Evolutionary conservation across 2,113 vertebrate genomes (phyloP), one percentile per base, ranked within the genome.

Genomic region (Melanostigma gelatinosum): DNA sequence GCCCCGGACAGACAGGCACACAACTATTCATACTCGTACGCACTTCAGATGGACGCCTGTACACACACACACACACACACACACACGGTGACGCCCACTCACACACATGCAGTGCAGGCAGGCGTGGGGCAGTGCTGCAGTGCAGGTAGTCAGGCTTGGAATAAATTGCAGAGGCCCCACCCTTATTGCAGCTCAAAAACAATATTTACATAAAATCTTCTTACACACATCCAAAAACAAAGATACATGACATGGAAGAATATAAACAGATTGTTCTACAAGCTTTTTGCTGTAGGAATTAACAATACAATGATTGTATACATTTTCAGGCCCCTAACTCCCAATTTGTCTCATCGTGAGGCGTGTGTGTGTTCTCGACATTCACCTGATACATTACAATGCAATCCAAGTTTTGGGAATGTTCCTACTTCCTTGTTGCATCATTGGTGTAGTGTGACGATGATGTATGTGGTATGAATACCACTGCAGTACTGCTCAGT

Each of bases 91-190:
- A 63, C 80, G 46, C 71, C 58, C 38, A 72, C 54, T 54, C 32
- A 50, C 72, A 65, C 74, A 58, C 81, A 71, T 22, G 27, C 82
- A 68, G 55, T 22, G 27, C 82, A 68, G 55, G 42, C 67, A 64
- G 81, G 60, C 79, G 50, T 78, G 57, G 83, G 67, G 40, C 62
- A 79, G 65, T 91, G 85, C 90, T 93, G 91, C 93, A 93, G 90
- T 92, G 93, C 90, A 90, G 90, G 84, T 68, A 48, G 84, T 76
- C 67, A 22, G 71, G 46, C 74, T 78, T 1, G 22, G 62, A 75
- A 62, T 70, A 36, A 85, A 55, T 83, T 85, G 85, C 91, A 92
- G 84, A 74, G 83, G 65, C 85, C 85, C 87, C 92, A 55, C 91
- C 91, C 87, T 27, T 22, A 77, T 71, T 15, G 0, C 83, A 29